Percentiles rank a stretch among this genome's conserved stretches.
These are phyloP conservation scores for Umimayanthus kanabou DNA, from an alignment of 92 coral and sea anemone species.

Conservation along the genomic window DNA sequence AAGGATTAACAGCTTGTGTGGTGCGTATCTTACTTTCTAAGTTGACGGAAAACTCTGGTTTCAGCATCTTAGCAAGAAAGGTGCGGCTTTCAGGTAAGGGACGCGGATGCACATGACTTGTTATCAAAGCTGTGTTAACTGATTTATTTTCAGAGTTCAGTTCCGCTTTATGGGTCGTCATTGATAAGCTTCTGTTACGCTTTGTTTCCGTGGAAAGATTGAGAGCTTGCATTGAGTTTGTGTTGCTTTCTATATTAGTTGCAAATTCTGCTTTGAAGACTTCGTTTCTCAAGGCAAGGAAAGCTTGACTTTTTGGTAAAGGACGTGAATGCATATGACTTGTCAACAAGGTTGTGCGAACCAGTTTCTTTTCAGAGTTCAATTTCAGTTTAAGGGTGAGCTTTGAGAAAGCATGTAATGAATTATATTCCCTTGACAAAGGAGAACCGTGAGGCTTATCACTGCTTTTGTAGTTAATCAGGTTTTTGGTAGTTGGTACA, in stretches of 20 bases:
- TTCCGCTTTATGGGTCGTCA: not conserved
- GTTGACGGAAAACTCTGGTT: not conserved
- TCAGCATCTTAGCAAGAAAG: not conserved
- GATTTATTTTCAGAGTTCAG: not conserved
- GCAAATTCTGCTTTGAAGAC: not conserved
- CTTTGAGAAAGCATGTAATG: not conserved
- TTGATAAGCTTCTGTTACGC: not conserved
- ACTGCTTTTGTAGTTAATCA: not conserved
- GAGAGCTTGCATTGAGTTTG: no score
- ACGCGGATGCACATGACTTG: not conserved
- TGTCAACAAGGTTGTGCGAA: no score
- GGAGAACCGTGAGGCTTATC: not conserved
- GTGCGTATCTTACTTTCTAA: no score
- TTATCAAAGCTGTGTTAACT: not conserved
- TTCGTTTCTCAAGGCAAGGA: not conserved
- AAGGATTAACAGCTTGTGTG: not conserved
- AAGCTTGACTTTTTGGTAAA: not conserved
- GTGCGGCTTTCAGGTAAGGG: not conserved
- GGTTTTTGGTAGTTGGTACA: not conserved
- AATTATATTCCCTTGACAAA: not conserved
- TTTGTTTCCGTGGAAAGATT: not conserved
- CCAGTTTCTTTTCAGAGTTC: not conserved
- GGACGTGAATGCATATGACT: conserved; percentile 1
- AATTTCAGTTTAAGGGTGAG: not conserved
- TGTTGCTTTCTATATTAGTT: not conserved